Percentiles rank a stretch among this genome's conserved stretches.
These are phyloP conservation scores for Bradynema listronoti DNA, from an alignment of 1,140 invertebrate species.

Conservation along the genomic window DNA sequence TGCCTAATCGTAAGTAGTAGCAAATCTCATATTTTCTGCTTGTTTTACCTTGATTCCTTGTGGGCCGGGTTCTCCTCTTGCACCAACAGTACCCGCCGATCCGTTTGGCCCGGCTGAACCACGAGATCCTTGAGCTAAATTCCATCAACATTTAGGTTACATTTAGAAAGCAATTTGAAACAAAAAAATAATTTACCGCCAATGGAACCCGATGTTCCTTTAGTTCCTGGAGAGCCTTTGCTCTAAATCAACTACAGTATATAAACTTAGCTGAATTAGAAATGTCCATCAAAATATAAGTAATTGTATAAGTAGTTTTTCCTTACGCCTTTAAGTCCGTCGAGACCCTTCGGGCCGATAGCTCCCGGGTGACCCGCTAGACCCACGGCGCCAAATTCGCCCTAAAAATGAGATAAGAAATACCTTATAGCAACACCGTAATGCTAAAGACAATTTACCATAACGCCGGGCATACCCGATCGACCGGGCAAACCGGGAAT, in stretches of 20 bases:
- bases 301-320: too few species aligned
- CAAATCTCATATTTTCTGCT: neutral
- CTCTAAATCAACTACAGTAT: neutral
- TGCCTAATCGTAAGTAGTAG: neutral
- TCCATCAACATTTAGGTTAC: neutral
- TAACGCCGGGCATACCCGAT: neutral
- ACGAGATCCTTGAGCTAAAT: slow-evolving; percentile 2
- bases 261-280: neutral
- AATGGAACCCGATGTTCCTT: neutral
- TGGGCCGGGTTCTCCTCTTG: slow-evolving; percentile 17
- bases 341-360: neutral
- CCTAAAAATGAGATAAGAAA: neutral
- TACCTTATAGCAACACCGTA: neutral
- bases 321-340: slow-evolving; percentile 4
- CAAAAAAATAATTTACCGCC: slow-evolving; percentile 18
- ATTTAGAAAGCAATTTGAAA: slow-evolving; percentile 15
- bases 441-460: neutral
- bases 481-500: neutral
- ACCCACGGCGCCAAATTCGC: neutral
- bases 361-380: neutral
- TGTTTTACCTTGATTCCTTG: slow-evolving; percentile 13
- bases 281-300: neutral
- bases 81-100: slow-evolving; percentile 1
- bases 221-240: neutral
- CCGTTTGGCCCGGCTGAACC: slow-evolving; percentile 9